A percentile compares a stretch with the other conserved stretches of the same genome.
Conservation (phyloP, 2,113 vertebrate species). For the Solenodon paradoxus region DNA sequence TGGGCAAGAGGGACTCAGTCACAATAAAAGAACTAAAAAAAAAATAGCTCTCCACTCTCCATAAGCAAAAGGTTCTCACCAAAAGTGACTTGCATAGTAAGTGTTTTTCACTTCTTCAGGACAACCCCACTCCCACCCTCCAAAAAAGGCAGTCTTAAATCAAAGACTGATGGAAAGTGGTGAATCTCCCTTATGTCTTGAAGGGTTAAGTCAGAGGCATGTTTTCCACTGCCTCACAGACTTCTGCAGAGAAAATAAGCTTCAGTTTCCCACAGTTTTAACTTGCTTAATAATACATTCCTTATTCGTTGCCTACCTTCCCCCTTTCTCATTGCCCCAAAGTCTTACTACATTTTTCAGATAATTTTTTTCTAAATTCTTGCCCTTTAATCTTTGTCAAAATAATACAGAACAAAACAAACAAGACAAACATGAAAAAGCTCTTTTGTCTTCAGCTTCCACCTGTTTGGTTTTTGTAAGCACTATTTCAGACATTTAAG, state of each 20-base stretch:
- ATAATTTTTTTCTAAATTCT: neutral
- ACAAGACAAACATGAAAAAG: neutral
- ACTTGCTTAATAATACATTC: neutral
- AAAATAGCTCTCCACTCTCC: neutral
- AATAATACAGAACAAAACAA: neutral
- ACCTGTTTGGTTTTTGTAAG: neutral
- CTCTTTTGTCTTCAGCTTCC: neutral
- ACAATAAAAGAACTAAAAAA: neutral
- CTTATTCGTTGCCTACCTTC: neutral
- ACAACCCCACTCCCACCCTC: rapidly evolving
- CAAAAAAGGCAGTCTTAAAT: neutral
- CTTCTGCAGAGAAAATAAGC: neutral
- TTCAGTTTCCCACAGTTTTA: too few species aligned
- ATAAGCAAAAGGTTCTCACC: neutral
- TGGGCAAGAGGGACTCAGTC: neutral
- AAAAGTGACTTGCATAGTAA: neutral
- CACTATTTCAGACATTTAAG: neutral
- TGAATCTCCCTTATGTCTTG: neutral
- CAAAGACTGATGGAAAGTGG: neutral
- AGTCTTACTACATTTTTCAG: neutral
- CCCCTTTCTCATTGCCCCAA: neutral
- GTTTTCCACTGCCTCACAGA: neutral
- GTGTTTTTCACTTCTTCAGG: neutral
- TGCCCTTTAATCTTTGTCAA: neutral
- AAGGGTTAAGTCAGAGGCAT: neutral